A percentile compares a stretch with the other conserved stretches of the same genome.
phyloP scores from a whole-genome alignment of 2,113 vertebrate species.

The Carollia perspicillata region DNA sequence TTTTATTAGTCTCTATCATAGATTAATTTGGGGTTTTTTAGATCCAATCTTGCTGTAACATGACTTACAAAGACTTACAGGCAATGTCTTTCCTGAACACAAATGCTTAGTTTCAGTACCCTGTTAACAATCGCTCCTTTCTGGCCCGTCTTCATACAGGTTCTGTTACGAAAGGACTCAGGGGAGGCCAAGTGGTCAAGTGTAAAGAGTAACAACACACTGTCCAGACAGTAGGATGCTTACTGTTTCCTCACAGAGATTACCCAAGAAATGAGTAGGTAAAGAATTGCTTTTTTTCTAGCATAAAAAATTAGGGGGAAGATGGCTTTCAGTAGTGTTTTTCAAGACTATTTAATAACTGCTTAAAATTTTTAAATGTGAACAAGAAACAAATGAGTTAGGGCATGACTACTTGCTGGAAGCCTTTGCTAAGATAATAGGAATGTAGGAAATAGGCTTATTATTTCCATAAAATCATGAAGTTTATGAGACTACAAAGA shows the following conservation, averaged over 20 bases:
- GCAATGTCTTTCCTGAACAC: neutral
- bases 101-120: neutral
- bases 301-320: neutral
- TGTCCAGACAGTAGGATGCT: neutral
- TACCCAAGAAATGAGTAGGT: neutral
- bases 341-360: neutral
- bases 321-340: neutral
- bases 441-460: neutral
- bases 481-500: constrained; percentile 34
- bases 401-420: neutral
- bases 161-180: neutral
- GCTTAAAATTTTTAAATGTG: neutral
- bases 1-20: neutral
- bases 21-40: neutral
- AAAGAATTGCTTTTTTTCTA: neutral
- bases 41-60: neutral
- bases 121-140: neutral
- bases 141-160: neutral
- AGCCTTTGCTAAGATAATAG: neutral
- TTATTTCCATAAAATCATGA: constrained; percentile 43
- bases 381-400: constrained; percentile 41
- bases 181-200: neutral
- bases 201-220: neutral
- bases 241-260: neutral
- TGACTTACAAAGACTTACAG: neutral